phyloP scores from a whole-genome alignment of 2,797 vertebrate genomes.

The Perdix hodgsoniae region DNA sequence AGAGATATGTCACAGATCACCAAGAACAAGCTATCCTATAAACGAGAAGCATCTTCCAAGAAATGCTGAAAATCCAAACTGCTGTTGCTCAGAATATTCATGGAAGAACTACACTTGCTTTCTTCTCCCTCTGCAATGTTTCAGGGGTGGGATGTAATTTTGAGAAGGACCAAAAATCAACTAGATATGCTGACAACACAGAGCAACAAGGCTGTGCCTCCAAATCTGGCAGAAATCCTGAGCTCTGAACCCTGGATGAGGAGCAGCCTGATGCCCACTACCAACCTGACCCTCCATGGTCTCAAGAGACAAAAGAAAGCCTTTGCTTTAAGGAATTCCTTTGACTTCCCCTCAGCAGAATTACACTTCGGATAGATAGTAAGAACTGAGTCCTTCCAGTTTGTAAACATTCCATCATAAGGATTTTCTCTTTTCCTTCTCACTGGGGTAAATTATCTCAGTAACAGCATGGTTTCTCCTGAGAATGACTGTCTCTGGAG shows the following conservation, averaged over 20 bases:
- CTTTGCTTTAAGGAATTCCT: neutral
- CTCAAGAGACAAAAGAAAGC: neutral
- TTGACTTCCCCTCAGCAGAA: neutral
- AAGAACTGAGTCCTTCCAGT: slow-evolving; percentile 20
- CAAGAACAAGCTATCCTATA: slow-evolving; percentile 24
- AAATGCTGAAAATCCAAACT: neutral
- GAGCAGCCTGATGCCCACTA: neutral
- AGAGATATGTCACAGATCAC: neutral
- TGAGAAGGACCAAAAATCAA: neutral
- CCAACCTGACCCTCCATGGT: neutral
- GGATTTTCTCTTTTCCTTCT: slow-evolving; percentile 36
- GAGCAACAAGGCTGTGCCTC: neutral
- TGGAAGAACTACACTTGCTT: neutral
- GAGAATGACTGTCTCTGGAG: neutral
- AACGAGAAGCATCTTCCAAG: slow-evolving; percentile 55
- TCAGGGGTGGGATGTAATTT: accelerated
- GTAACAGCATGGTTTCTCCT: neutral
- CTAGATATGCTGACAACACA: neutral
- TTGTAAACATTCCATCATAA: slow-evolving; percentile 38
- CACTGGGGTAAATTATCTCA: neutral
- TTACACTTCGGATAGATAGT: neutral
- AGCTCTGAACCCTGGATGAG: neutral
- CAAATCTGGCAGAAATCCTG: neutral
- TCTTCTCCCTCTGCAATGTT: neutral
- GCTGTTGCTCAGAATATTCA: neutral